Evolutionary conservation across 2,113 vertebrate species (phyloP).

Genomic region (Pogonocichla stellata): DNA sequence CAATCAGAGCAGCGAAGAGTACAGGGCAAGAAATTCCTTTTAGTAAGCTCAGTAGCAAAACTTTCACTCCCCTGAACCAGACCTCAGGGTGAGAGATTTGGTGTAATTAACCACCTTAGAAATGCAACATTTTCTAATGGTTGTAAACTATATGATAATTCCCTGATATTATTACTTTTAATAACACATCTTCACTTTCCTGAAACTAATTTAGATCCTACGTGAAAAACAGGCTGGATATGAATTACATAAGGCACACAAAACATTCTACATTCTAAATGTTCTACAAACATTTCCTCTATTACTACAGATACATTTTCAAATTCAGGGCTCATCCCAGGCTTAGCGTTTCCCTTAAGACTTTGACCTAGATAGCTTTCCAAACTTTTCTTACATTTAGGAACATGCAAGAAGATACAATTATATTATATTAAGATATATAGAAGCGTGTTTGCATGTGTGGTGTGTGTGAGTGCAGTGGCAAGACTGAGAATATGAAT

Average conservation of each 20-base stretch:
- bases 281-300: background rate
- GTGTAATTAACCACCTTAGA: background rate
- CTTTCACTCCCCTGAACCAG: background rate
- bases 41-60: background rate
- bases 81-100: background rate
- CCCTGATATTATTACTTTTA: background rate
- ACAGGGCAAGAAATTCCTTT: background rate
- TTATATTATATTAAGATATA: background rate
- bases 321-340: background rate
- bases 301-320: background rate
- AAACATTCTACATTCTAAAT: background rate
- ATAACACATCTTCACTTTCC: background rate
- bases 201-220: background rate
- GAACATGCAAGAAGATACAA: background rate
- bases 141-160: background rate
- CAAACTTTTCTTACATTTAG: background rate
- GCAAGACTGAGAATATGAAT: background rate
- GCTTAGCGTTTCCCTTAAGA: background rate
- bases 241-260: accelerated
- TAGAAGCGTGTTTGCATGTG: background rate
- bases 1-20: background rate
- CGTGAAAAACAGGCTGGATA: background rate
- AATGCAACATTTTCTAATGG: background rate
- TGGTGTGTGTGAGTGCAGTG: background rate
- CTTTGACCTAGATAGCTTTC: background rate